Evolutionary conservation across 1,140 invertebrate genomes (phyloP).

Genomic region (Dysdera silvatica): DNA sequence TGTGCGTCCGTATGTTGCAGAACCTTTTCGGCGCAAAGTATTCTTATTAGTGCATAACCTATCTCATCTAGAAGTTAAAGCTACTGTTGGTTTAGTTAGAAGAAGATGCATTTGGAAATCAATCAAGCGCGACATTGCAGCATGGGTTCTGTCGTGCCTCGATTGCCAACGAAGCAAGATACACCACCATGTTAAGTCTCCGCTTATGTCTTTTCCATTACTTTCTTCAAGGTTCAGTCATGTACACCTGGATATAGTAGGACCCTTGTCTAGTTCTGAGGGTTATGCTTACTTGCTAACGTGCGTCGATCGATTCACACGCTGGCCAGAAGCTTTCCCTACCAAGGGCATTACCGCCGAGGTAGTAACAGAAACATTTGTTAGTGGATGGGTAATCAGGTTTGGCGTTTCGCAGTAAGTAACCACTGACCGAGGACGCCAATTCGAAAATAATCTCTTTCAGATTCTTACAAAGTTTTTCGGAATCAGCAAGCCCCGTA

Average conservation of each 20-base stretch:
- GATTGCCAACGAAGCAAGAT: conserved; percentile 24
- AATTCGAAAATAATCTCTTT: conserved; percentile 42
- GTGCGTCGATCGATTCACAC: conserved; percentile 44
- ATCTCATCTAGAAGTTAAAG: conserved; percentile 8
- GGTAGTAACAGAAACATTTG: conserved; percentile 38
- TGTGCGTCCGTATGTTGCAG: conserved; percentile 11
- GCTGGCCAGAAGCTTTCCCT: conserved; percentile 45
- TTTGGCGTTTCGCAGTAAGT: conserved; percentile 37
- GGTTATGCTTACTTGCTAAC: conserved; percentile 43
- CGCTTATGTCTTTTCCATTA: conserved; percentile 8
- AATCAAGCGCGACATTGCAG: neutral
- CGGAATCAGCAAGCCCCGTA: neutral
- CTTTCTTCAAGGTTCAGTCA: conserved; percentile 38
- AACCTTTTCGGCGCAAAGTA: neutral
- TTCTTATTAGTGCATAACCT: conserved; percentile 11
- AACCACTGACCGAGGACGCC: conserved; percentile 44
- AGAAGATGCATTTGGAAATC: conserved; percentile 13
- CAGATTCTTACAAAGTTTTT: conserved; percentile 18
- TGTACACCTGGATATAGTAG: conserved; percentile 49
- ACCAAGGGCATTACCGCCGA: conserved; percentile 40
- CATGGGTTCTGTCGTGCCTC: conserved; percentile 1
- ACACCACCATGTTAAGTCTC: conserved; percentile 10
- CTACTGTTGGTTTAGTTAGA: conserved; percentile 2
- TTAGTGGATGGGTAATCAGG: conserved; percentile 39
- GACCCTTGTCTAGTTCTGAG: conserved; percentile 41